phyloP scores from a whole-genome alignment of 2,797 vertebrate species.

The Pseudochirops cupreus region DNA sequence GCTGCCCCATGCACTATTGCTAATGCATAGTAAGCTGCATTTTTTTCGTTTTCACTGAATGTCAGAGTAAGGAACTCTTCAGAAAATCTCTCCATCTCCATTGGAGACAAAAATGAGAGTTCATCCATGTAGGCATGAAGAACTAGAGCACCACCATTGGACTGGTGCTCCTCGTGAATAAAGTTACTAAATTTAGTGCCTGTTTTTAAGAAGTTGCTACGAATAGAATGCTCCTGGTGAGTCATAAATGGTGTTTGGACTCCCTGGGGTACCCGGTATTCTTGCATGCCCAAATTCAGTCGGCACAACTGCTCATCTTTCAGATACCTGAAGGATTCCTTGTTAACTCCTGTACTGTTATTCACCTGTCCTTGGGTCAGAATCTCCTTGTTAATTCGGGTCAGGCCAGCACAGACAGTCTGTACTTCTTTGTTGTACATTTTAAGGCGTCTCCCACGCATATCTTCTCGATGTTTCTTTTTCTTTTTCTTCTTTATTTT shows the following conservation, averaged over 20 bases:
- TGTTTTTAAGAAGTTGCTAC: conserved; percentile 94
- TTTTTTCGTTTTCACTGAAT: conserved; percentile 93
- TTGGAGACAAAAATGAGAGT: conserved; percentile 93
- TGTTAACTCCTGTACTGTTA: conserved; percentile 83
- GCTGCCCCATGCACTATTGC: conserved; percentile 97
- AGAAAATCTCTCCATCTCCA: conserved; percentile 95
- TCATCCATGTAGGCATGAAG: conserved; percentile 98
- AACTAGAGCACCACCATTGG: conserved; percentile 95
- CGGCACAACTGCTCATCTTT: conserved; percentile 88
- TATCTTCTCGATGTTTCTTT: conserved; percentile 94
- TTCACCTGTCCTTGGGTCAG: conserved; percentile 85
- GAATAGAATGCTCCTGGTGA: conserved; percentile 96
- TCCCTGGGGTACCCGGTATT: conserved; percentile 89
- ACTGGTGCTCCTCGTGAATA: conserved; percentile 96
- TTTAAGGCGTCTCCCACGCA: conserved; percentile 90
- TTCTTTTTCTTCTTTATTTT: conserved; percentile 97
- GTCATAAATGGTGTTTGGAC: conserved; percentile 92
- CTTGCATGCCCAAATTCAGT: conserved; percentile 84
- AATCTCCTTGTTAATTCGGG: conserved; percentile 84
- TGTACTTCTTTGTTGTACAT: conserved; percentile 95
- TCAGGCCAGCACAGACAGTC: conserved; percentile 90
- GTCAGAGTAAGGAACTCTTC: conserved; percentile 95
- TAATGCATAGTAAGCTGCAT: conserved; percentile 94
- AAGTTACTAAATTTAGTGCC: conserved; percentile 92
- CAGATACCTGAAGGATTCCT: conserved; percentile 85